These are phyloP conservation scores for Drosophila funebris DNA, from an alignment of 1,140 invertebrate genomes.

Conservation along the genomic window DNA sequence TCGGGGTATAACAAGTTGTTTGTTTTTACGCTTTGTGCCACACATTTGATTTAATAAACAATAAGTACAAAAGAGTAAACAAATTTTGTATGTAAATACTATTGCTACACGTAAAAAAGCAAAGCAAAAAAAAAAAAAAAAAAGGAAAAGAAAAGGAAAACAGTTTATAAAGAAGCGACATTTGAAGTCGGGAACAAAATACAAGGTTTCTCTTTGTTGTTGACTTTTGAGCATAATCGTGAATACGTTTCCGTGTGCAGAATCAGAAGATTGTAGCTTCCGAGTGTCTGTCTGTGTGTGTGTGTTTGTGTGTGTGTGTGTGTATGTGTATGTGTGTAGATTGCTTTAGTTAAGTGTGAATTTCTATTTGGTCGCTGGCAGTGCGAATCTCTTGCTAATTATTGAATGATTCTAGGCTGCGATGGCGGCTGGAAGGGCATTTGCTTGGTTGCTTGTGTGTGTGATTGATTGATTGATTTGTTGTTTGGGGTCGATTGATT, in stretches of 20 bases:
- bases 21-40: neutral
- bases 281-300: neutral
- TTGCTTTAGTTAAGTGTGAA: neutral
- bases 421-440: too few relatives aligned
- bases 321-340: neutral
- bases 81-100: neutral
- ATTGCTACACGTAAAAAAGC: too few relatives aligned
- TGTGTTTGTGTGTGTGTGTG: neutral
- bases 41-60: slow-evolving; percentile 7
- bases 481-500: slow-evolving; percentile 3
- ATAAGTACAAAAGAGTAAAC: slow-evolving; percentile 2
- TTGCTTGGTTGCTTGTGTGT: neutral
- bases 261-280: neutral
- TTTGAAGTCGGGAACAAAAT: neutral
- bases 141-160: too few relatives aligned
- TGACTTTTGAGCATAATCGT: neutral
- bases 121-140: neutral
- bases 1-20: neutral
- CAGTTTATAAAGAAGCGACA: too few relatives aligned
- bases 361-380: neutral
- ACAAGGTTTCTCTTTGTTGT: neutral
- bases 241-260: neutral
- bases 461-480: slow-evolving; percentile 5
- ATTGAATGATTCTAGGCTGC: neutral
- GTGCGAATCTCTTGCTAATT: neutral